These are phyloP conservation scores for Calameuta filiformis DNA, from an alignment of 2,888 invertebrate genomes.

Conservation along the genomic window DNA sequence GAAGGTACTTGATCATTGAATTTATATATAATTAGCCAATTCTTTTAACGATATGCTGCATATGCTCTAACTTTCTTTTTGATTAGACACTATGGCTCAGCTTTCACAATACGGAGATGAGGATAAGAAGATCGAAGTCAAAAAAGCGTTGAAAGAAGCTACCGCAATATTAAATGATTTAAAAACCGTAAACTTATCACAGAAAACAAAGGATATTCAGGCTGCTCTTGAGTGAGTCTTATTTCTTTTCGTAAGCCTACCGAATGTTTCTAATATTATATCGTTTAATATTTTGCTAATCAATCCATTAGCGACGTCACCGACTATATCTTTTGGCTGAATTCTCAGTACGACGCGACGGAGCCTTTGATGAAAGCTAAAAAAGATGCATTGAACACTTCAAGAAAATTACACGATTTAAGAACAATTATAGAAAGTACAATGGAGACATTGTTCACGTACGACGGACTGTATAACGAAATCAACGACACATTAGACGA, in stretches of 20 bases:
- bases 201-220: conserved; percentile 59
- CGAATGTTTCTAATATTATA: background rate
- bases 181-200: conserved; percentile 55
- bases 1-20: conserved; percentile 44
- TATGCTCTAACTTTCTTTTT: background rate
- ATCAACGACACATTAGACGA: conserved; percentile 46
- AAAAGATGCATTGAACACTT: conserved; percentile 40
- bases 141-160: conserved; percentile 69
- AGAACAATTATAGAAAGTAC: conserved; percentile 46
- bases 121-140: conserved; percentile 69
- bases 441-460: conserved; percentile 55
- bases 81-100: conserved; percentile 44
- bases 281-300: background rate
- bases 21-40: background rate
- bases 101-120: conserved; percentile 66
- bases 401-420: conserved; percentile 47
- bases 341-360: conserved; percentile 48
- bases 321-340: conserved; percentile 54
- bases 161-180: conserved; percentile 67
- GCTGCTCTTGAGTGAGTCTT: conserved; percentile 53
- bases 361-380: conserved; percentile 42
- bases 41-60: background rate
- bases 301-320: conserved; percentile 35
- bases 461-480: conserved; percentile 53
- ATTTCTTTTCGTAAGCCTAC: background rate